Percentiles rank a stretch among this genome's conserved stretches.
Evolutionary conservation across 2,113 vertebrate genomes (phyloP).

Genomic region (Corythoichthys haematopterus): DNA sequence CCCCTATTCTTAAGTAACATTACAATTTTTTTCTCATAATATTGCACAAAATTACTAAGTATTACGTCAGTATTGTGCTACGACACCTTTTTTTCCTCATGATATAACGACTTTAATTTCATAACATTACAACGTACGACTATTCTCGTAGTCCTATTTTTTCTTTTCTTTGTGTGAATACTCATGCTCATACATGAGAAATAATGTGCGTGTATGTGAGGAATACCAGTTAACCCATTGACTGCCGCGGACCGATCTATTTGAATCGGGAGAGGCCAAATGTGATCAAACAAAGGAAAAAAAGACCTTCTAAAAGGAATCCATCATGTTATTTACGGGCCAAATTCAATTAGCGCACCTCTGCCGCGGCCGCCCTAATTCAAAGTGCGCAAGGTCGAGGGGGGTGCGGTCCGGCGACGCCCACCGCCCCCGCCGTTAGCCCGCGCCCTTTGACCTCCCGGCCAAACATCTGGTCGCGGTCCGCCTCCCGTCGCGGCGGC

Average conservation of each 20-base stretch:
- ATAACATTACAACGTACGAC: too few species aligned
- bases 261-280: not conserved
- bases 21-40: too few species aligned
- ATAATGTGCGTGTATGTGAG: too few species aligned
- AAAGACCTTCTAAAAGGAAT: conserved; percentile 18
- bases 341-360: conserved; percentile 53
- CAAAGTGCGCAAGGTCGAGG: conserved; percentile 43
- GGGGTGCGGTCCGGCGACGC: conserved; percentile 14
- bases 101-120: too few species aligned
- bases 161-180: too few species aligned
- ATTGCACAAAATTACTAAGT: too few species aligned
- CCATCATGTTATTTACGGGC: conserved; percentile 44
- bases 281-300: not conserved
- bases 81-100: too few species aligned
- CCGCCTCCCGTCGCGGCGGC: not conserved
- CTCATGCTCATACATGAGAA: too few species aligned
- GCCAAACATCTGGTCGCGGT: conserved; percentile 50
- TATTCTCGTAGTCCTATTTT: too few species aligned
- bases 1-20: too few species aligned
- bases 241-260: not conserved
- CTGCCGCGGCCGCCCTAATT: conserved; percentile 36
- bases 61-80: too few species aligned
- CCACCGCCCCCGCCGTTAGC: conserved; percentile 10
- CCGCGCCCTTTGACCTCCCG: conserved; percentile 33
- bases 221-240: not conserved